Evolutionary conservation across 1,140 invertebrate species (phyloP), one percentile per base, ranked within the genome.

Genomic region (Lepidurus packardi): DNA sequence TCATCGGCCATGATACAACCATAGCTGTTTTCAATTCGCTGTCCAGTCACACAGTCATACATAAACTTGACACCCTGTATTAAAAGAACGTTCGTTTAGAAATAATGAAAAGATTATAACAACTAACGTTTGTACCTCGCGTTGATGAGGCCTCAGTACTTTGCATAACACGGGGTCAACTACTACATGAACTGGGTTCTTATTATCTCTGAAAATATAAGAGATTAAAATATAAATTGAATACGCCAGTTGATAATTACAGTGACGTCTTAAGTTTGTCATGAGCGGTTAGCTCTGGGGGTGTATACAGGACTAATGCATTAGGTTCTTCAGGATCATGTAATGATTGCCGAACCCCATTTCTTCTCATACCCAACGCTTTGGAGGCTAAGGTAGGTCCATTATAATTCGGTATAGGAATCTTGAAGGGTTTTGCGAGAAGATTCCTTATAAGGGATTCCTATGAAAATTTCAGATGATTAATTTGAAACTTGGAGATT

Each of bases 1-100:
- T 98, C 97, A 87, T 99, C 97, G 43, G 97, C 97, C 97, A 99
- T 98, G 53, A 99, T 98, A 83, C 97, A 98, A 3, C 97, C 97
- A 87, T 90, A 93, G 79, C 92, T 93, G 81, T 90, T 88, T 80
- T 93, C 92, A 80, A 98, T 98, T 83, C 94, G 90, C 79, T 88
- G 87, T 16, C 98, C 98, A 44, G 94, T 98, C 1, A 99, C 96
- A 89, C 98, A 99, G 84, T 99, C 96, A 84, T 98, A 99, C 96
- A 99, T 98, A 85, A 99, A 99, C 84, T 97, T 97, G 0, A 99
- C 98, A 43, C 98, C 98, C 89, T 89, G 81, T 43, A 84, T 84
- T 80, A 78, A 73, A 73, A 43, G 76, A 77, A 53, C 24, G 13
- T 74, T n/a, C 44, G 34, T 34, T 34, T 34, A 34, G 34, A 78